Percentiles rank a stretch among this genome's conserved stretches.
Conservation (phyloP, 2,113 vertebrate species). For the Phrynocephalus versicolor region DNA sequence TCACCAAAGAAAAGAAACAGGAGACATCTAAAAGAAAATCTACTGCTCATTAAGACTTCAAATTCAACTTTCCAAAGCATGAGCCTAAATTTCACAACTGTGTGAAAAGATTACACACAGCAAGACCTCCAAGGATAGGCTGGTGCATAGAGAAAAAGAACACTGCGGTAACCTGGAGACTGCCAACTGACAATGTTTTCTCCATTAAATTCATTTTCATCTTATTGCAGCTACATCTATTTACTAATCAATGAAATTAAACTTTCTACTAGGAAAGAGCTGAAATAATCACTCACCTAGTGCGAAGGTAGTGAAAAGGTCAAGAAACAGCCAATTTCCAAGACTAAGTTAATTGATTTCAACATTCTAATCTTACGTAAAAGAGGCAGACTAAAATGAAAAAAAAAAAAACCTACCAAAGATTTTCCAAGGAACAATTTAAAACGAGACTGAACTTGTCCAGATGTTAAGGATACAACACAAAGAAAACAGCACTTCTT, state of each 20-base stretch:
- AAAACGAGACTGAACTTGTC: not conserved
- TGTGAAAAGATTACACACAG: too few species aligned
- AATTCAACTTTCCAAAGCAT: not conserved
- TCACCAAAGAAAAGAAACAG: conserved; percentile 6
- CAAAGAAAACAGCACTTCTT: not conserved
- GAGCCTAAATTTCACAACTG: not conserved
- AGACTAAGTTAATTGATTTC: conserved; percentile 33
- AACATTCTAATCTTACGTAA: not conserved
- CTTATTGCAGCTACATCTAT: conserved; percentile 33
- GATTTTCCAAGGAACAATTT: not conserved
- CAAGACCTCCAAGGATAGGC: too few species aligned
- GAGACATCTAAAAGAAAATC: not conserved
- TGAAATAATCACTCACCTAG: conserved; percentile 33
- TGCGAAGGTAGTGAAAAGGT: conserved; percentile 40
- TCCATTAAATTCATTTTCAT: conserved; percentile 8
- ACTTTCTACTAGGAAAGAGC: conserved; percentile 50
- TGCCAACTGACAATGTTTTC: not conserved
- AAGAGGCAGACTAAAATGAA: not conserved
- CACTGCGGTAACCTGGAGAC: not conserved
- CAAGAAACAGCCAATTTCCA: conserved; percentile 43
- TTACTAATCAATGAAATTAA: conserved; percentile 40
- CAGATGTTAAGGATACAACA: fast-evolving
- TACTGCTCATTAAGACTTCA: not conserved
- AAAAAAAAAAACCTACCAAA: not conserved
- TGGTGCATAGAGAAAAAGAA: not conserved